Conservation (phyloP, 2,888 invertebrate genomes). For the Loripinus fragilis region DNA sequence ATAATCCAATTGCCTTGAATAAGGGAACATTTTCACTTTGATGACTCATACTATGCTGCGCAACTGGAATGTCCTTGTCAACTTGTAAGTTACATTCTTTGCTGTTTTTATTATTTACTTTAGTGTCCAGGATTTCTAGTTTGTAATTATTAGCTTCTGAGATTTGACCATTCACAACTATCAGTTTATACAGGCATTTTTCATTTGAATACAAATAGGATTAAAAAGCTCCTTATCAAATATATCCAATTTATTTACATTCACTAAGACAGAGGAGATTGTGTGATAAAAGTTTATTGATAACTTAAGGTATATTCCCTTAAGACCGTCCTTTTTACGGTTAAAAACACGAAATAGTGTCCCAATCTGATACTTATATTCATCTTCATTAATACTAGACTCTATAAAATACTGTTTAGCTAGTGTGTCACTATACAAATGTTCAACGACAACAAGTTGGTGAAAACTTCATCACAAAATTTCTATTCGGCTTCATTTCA, state of each 20-base stretch:
- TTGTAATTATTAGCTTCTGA: too few relatives aligned
- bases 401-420: not conserved
- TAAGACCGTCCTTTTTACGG: not conserved
- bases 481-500: constrained; percentile 4
- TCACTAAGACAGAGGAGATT: not conserved
- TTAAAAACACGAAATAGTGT: not conserved
- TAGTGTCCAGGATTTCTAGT: too few relatives aligned
- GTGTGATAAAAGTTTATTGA: constrained; percentile 10
- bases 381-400: constrained; percentile 2
- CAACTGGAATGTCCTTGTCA: too few relatives aligned
- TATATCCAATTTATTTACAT: not conserved
- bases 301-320: not conserved
- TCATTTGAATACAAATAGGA: not conserved
- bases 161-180: not conserved
- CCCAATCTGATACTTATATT: not conserved
- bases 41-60: too few relatives aligned
- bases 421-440: not conserved
- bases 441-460: not conserved
- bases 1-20: too few relatives aligned
- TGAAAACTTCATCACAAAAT: not conserved
- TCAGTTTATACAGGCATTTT: not conserved
- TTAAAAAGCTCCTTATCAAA: constrained; percentile 1
- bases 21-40: too few relatives aligned
- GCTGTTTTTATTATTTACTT: too few relatives aligned
- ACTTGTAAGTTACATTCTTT: too few relatives aligned